A percentile compares a stretch with the other conserved stretches of the same genome.
Conservation (phyloP, 2,888 invertebrate genomes). For the Sepioteuthis lessoniana region DNA sequence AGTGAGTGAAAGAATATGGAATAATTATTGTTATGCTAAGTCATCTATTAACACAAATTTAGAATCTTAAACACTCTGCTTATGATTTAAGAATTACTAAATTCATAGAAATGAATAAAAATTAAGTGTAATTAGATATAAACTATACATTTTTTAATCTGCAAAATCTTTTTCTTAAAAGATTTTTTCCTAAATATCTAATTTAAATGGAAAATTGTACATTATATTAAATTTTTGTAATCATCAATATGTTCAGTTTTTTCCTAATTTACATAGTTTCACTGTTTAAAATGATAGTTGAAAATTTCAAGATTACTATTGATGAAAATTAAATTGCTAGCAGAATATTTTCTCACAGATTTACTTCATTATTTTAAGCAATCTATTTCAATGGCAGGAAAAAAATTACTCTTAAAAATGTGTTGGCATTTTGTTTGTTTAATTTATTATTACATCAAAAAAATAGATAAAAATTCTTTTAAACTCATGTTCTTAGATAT, state of each 20-base stretch:
- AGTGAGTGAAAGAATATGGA: not conserved
- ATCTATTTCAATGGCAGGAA: constrained; percentile 1
- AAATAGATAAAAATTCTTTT: not conserved
- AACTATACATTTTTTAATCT: not conserved
- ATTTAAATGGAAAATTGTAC: not conserved
- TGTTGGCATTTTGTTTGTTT: not conserved
- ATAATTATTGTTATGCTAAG: not conserved
- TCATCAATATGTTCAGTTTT: not conserved
- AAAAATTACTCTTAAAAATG: not conserved
- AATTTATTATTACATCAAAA: not conserved
- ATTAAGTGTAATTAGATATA: not conserved
- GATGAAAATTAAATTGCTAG: not conserved
- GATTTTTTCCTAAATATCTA: not conserved
- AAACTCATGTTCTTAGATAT: not conserved
- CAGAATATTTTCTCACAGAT: not conserved
- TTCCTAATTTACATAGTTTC: not conserved
- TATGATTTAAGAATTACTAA: not conserved
- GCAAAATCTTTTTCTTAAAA: not conserved
- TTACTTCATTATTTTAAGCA: not conserved
- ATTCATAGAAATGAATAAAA: not conserved
- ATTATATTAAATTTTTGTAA: not conserved
- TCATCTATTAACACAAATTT: not conserved
- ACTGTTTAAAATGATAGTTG: not conserved
- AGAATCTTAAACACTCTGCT: not conserved
- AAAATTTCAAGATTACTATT: not conserved